A percentile compares a stretch with the other conserved stretches of the same genome.
Evolutionary conservation across 2,113 vertebrate genomes (phyloP).

Genomic region (Balaenoptera acutorostrata): DNA sequence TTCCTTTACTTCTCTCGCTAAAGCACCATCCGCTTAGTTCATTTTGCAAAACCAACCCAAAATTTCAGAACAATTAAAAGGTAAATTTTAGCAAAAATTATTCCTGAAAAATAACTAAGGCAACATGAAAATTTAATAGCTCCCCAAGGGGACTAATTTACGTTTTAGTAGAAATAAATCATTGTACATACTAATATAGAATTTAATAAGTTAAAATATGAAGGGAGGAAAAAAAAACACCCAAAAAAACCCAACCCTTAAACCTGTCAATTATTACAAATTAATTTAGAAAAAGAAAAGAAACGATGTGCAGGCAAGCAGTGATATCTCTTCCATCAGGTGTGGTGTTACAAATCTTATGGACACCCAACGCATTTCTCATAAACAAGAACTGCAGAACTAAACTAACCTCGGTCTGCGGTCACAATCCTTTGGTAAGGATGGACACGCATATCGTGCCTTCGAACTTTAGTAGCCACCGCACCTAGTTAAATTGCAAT

Average conservation of each 20-base stretch:
- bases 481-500: conserved; percentile 99
- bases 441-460: conserved; percentile 99
- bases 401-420: conserved; percentile 99
- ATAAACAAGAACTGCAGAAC: conserved; percentile 90
- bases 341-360: conserved; percentile 86
- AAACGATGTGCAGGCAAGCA: conserved; percentile 36
- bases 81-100: conserved; percentile 36
- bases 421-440: conserved; percentile 99
- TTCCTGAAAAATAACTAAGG: conserved; percentile 50
- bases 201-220: conserved; percentile 68
- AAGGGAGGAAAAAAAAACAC: conserved; percentile 55
- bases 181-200: conserved; percentile 57
- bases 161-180: conserved; percentile 65
- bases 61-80: conserved; percentile 76
- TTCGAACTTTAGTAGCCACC: conserved; percentile 99
- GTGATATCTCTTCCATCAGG: conserved; percentile 76
- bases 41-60: conserved; percentile 85
- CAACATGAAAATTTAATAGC: conserved; percentile 73
- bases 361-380: conserved; percentile 83
- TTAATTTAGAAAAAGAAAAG: conserved; percentile 5
- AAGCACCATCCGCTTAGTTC: conserved; percentile 81
- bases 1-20: conserved; percentile 81
- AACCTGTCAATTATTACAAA: conserved; percentile 47
- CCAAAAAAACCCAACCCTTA: conserved; percentile 37
- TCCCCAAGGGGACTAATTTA: conserved; percentile 67